phyloP scores from a whole-genome alignment of 2,113 vertebrate species.

The Rhadina sibilatrix region DNA sequence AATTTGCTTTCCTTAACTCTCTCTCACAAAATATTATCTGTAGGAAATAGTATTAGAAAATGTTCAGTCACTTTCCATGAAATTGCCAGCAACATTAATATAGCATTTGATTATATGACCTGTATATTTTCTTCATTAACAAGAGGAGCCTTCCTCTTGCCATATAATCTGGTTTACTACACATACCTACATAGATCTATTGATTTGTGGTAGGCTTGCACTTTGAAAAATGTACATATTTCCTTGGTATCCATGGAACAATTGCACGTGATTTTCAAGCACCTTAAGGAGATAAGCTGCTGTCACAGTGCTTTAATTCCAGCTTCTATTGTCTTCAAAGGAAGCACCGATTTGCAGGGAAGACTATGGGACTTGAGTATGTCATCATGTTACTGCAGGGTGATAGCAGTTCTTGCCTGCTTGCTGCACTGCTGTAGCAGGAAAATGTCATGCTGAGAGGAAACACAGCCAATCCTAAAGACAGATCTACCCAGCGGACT shows the following conservation, averaged over 20 bases:
- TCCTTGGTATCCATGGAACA: neutral
- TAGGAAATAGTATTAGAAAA: neutral
- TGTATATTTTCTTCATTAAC: neutral
- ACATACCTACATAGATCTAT: rapidly evolving
- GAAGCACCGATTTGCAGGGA: neutral
- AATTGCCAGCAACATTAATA: neutral
- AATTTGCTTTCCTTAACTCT: neutral
- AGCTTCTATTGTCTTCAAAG: neutral
- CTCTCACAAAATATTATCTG: neutral
- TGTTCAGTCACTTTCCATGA: neutral
- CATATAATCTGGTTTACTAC: neutral
- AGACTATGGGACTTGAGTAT: neutral
- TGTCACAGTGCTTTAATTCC: neutral
- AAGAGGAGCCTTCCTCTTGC: neutral
- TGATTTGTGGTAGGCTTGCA: neutral
- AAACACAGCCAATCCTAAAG: neutral
- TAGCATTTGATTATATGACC: neutral
- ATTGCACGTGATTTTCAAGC: neutral
- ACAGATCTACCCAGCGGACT: neutral
- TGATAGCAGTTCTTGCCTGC: neutral
- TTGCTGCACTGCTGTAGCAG: neutral
- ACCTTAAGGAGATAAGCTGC: neutral
- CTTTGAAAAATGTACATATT: neutral
- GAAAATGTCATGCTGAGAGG: neutral
- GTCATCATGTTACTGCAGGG: neutral